These are phyloP conservation scores for Oncorhynchus masou DNA, from an alignment of 2,113 vertebrate genomes.

Conservation along the genomic window DNA sequence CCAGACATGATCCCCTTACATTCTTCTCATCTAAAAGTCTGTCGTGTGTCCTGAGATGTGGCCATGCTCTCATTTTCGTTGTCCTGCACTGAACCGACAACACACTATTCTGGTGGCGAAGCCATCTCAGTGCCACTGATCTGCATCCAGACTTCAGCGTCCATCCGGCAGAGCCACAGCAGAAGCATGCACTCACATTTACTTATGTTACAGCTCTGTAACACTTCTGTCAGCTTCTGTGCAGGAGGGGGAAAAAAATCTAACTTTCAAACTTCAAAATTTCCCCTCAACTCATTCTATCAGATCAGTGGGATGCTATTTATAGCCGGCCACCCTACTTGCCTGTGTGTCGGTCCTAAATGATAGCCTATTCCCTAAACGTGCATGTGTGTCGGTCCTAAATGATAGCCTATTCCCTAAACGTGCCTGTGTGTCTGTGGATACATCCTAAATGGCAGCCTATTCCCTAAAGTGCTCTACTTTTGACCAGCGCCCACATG, in stretches of 20 bases:
- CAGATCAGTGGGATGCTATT: slow-evolving; percentile 66
- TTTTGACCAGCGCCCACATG: too few relatives aligned
- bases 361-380: too few relatives aligned
- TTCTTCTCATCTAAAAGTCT: slow-evolving; percentile 22
- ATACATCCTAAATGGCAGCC: too few relatives aligned
- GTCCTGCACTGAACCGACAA: slow-evolving; percentile 30
- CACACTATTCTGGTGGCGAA: slow-evolving; percentile 2
- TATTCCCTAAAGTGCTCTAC: too few relatives aligned
- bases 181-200: slow-evolving; percentile 54
- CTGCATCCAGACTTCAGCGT: slow-evolving; percentile 57
- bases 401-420: too few relatives aligned
- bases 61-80: slow-evolving; percentile 61
- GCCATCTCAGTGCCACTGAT: slow-evolving; percentile 49
- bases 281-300: slow-evolving; percentile 35
- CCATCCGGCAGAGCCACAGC: slow-evolving; percentile 18
- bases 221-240: slow-evolving; percentile 29
- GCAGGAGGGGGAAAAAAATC: slow-evolving; percentile 43
- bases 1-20: background rate
- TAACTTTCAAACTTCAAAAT: slow-evolving; percentile 32
- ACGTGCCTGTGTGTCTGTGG: slow-evolving; percentile 35
- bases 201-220: slow-evolving; percentile 23
- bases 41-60: slow-evolving; percentile 15
- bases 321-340: slow-evolving; percentile 42
- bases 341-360: slow-evolving; percentile 28
- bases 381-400: slow-evolving; percentile 38